These are phyloP conservation scores for Heterodera carotae DNA, from an alignment of 1,140 invertebrate genomes.

Conservation along the genomic window DNA sequence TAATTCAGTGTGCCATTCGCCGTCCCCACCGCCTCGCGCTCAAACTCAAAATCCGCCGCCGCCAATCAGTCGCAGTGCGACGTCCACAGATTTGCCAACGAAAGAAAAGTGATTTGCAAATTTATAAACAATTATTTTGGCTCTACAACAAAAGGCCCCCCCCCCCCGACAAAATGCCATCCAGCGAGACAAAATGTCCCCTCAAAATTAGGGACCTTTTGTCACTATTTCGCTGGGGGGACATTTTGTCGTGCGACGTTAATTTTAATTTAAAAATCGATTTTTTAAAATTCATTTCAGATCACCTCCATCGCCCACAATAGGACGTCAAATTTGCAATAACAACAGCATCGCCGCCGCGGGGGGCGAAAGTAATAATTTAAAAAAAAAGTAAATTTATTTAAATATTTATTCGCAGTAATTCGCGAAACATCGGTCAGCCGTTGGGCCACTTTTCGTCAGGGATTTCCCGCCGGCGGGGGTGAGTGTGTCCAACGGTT, in stretches of 20 bases:
- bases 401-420: not conserved
- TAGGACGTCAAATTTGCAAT: not conserved
- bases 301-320: constrained; percentile 1
- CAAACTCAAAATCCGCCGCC: constrained; percentile 8
- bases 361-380: not conserved
- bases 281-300: not conserved
- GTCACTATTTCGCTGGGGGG: too few relatives aligned
- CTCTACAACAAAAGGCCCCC: too few relatives aligned
- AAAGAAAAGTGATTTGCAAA: not conserved
- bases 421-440: not conserved
- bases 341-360: not conserved
- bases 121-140: not conserved
- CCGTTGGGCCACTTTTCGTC: constrained; percentile 8
- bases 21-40: not conserved
- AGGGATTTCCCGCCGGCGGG: not conserved
- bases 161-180: too few relatives aligned
- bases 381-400: not conserved
- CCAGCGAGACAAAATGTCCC: too few relatives aligned
- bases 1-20: not conserved
- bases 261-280: not conserved
- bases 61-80: constrained; percentile 12
- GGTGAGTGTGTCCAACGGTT: not conserved
- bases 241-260: too few relatives aligned
- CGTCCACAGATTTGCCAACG: not conserved
- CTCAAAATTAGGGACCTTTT: too few relatives aligned